Evolutionary conservation across 2,113 vertebrate species (phyloP), one percentile per base, ranked within the genome.

Genomic region (Hystrix cristata): DNA sequence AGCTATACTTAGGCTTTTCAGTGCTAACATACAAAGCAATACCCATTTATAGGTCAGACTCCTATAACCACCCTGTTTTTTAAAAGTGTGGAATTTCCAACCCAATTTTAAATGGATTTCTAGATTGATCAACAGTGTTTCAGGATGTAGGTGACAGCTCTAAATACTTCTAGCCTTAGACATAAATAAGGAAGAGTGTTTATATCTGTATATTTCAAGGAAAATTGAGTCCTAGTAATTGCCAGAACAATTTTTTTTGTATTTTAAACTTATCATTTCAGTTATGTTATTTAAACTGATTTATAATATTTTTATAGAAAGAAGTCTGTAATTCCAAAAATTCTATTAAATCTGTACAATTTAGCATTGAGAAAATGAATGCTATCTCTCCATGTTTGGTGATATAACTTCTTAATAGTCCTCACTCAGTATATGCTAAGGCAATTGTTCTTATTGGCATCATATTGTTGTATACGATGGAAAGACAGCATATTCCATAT

Each of bases 381-480:
- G 55, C 55, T 46, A 21, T 94, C 64, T 79, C 46, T 92, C 60
- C 64, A 25, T 78, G 43, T 94, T 96, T 95, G 82, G 29, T 88
- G 89, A 94, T 95, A 5, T 88, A 48, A 85, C 80, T 95, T 90
- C 34, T 89, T 97, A 60, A 92, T 87, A 82, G 60, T 91, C 82
- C 94, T 97, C 91, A 60, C 51, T 96, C 46, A 71, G 62, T 59
- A 65, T 74, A 43, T 43, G 29, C 62, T 34, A 94, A 97, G 29
- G 74, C 25, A 71, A 31, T 95, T 88, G 51, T 72, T 95, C 87
- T 84, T 81, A 31, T 83, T 96, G 94, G 82, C n/a, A 86, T 18
- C 38, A 76, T 71, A 25, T 55, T 79, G 23, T 46, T 71, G 16
- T n/a, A 80, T 62, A n/a, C 62, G 69, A 85, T 65, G 53, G 29